Percentiles rank a stretch among this genome's conserved stretches.
Evolutionary conservation across 2,113 vertebrate species (phyloP).

Genomic region (Calypte anna): DNA sequence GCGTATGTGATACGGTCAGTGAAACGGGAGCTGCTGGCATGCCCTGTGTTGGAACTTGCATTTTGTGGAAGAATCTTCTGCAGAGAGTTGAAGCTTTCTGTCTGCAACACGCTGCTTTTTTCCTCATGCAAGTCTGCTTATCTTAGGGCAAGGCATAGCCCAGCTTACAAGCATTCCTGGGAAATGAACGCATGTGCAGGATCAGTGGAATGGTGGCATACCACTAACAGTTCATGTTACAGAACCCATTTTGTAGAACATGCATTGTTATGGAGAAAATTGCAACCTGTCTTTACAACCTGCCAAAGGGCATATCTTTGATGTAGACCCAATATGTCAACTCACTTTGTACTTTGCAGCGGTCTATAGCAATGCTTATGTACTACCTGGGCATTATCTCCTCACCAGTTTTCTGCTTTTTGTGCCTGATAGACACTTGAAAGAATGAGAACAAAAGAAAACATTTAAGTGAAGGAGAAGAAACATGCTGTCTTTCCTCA

Average conservation of each 20-base stretch:
- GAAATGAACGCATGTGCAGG: slow-evolving; percentile 67
- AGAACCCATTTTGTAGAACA: slow-evolving; percentile 57
- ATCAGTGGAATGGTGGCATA: slow-evolving; percentile 65
- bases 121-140: slow-evolving; percentile 35
- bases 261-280: slow-evolving; percentile 36
- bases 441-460: slow-evolving; percentile 16
- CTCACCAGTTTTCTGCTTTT: background rate
- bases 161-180: slow-evolving; percentile 66
- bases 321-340: background rate
- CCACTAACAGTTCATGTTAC: slow-evolving; percentile 65
- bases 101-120: background rate
- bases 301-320: slow-evolving; percentile 41
- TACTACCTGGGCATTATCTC: background rate
- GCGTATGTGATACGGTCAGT: background rate
- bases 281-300: slow-evolving; percentile 36
- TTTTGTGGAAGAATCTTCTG: slow-evolving; percentile 32
- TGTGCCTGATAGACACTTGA: background rate
- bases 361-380: background rate
- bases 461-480: background rate
- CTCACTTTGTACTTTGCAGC: background rate
- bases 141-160: slow-evolving; percentile 53
- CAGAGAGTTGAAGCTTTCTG: slow-evolving; percentile 15
- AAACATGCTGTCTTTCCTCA: slow-evolving; percentile 4
- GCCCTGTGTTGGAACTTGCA: background rate
- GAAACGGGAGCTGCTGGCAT: background rate